Percentiles rank a stretch among this genome's conserved stretches.
Evolutionary conservation across 1,140 invertebrate species (phyloP).

Genomic region (Apis florea): DNA sequence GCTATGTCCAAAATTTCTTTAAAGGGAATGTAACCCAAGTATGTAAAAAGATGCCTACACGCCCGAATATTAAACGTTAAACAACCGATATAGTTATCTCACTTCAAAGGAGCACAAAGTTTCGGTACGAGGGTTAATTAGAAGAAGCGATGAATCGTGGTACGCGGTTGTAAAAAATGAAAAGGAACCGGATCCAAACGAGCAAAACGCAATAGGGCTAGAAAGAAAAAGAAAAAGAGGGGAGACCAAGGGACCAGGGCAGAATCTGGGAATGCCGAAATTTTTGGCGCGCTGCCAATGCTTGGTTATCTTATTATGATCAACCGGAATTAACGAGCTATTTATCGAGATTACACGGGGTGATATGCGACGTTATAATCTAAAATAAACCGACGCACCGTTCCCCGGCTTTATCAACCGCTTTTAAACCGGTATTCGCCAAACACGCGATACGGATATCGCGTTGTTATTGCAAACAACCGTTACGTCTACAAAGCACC

Average conservation of each 20-base stretch:
- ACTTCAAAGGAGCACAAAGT: slow-evolving; percentile 9
- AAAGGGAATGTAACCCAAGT: too few relatives aligned
- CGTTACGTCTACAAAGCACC: slow-evolving; percentile 5
- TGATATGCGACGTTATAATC: slow-evolving; percentile 46
- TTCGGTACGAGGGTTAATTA: slow-evolving; percentile 34
- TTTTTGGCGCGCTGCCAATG: slow-evolving; percentile 44
- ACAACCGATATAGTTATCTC: not conserved
- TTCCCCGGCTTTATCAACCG: slow-evolving; percentile 31
- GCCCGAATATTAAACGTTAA: not conserved
- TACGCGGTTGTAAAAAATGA: not conserved
- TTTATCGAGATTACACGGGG: slow-evolving; percentile 50
- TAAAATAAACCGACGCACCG: slow-evolving; percentile 41
- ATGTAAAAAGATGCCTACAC: too few relatives aligned
- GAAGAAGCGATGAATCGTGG: slow-evolving; percentile 36
- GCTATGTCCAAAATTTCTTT: too few relatives aligned
- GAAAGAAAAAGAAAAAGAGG: not conserved
- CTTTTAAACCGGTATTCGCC: slow-evolving; percentile 29
- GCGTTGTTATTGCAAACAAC: slow-evolving; percentile 23
- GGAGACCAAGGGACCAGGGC: slow-evolving; percentile 8
- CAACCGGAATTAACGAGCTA: slow-evolving; percentile 51
- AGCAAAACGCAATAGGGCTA: not conserved
- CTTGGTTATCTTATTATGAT: slow-evolving; percentile 48
- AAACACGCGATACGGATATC: slow-evolving; percentile 39
- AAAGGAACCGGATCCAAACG: not conserved
- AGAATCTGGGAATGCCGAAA: slow-evolving; percentile 46